Evolutionary conservation across 2,888 invertebrate species (phyloP), one percentile per base, ranked within the genome.

Genomic region (Cremastinae sp.): DNA sequence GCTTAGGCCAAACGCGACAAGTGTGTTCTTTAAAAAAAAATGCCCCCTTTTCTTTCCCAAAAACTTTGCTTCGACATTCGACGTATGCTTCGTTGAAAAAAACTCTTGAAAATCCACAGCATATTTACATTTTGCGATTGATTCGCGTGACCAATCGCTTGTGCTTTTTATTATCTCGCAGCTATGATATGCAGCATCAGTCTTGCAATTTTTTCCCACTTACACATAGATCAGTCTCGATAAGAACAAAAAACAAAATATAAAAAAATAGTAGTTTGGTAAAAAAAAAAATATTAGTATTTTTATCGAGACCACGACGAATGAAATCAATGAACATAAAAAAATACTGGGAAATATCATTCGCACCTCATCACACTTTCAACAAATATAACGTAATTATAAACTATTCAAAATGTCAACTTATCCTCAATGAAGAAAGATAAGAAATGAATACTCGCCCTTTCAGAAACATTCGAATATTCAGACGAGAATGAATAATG

Each of bases 101-200:
- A 28, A 28, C 2, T 28, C 5, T 28, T 28, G 5, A 28, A 28
- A 28, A 28, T 28, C 28, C 28, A 28, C 2, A 3, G 5, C 28
- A 28, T 28, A 28, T 28, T 28, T 28, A 28, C 28, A 28, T 28
- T 5, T 5, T 28, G 28, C 28, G 28, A 28, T 28, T 28, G 79
- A 62, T 8, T 49, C 75, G 58, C 71, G 68, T 79, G 64, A 74
- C 53, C 76, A 78, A 68, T 56, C 22, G 56, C 56, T 55, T 56
- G 56, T 56, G 28, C 28, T 28, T 28, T 28, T 28, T 28, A 3
- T 56, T 68, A 28, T 61, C 28, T 18, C 53, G 12, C n/a, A 28
- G 56, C 39, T 80, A 81, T 73, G 82, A 83, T 83, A 83, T 83
- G 82, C 74, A 72, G 70, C 80, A 79, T 86, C 84, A 84, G 82